Evolutionary conservation across 2,797 vertebrate genomes (phyloP).

Genomic region (Lacerta bilineata): DNA sequence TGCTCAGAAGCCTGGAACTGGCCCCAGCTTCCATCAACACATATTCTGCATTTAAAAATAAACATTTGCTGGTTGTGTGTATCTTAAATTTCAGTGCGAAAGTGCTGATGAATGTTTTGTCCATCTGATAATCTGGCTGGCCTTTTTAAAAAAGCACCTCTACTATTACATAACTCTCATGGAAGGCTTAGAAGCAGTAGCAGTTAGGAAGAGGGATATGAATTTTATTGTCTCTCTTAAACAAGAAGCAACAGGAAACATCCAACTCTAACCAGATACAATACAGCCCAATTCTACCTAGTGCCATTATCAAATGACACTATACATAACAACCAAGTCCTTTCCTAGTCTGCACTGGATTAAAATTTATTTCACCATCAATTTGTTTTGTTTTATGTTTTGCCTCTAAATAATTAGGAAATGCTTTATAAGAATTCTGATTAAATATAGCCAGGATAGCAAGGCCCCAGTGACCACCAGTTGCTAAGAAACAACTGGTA

Average conservation of each 20-base stretch:
- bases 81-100: constrained; percentile 24
- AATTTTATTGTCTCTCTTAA: not conserved
- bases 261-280: not conserved
- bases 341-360: not conserved
- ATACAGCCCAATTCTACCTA: not conserved
- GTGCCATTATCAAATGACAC: not conserved
- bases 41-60: not conserved
- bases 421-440: constrained; percentile 5
- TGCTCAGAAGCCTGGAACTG: not conserved
- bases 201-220: too few species aligned
- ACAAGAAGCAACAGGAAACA: not conserved
- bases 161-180: not conserved
- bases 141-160: constrained; percentile 5
- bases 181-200: too few species aligned
- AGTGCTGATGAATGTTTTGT: not conserved
- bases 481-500: constrained; percentile 37
- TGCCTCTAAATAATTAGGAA: constrained; percentile 1
- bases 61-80: not conserved
- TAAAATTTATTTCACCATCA: not conserved
- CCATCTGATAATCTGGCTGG: not conserved
- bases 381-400: not conserved
- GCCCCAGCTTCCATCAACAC: too few species aligned
- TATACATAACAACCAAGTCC: not conserved
- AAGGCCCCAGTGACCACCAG: constrained; percentile 14
- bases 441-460: not conserved